These are phyloP conservation scores for Bibio marci DNA, from an alignment of 2,888 invertebrate genomes.

Conservation along the genomic window DNA sequence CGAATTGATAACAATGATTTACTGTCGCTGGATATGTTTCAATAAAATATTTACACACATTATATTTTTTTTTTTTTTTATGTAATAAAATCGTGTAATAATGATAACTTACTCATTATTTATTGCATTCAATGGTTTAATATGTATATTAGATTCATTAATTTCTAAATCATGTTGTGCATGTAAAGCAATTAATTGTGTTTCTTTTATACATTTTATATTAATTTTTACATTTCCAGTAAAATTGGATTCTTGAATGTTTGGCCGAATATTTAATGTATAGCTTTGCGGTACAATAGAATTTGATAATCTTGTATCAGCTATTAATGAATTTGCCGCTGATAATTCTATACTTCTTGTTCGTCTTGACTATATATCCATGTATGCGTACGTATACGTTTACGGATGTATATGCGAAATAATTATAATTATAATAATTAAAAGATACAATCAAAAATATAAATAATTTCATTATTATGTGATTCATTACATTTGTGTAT, in stretches of 20 bases:
- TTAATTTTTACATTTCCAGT: constrained; percentile 52
- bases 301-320: constrained; percentile 43
- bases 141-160: constrained; percentile 32
- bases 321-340: constrained; percentile 44
- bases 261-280: constrained; percentile 46
- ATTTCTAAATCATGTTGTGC: constrained; percentile 46
- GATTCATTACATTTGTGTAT: too few relatives aligned
- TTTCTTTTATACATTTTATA: constrained; percentile 42
- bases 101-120: background rate
- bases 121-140: constrained; percentile 20
- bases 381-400: too few relatives aligned
- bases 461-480: too few relatives aligned
- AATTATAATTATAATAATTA: too few relatives aligned
- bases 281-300: constrained; percentile 48
- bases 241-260: constrained; percentile 44
- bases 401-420: too few relatives aligned
- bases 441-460: too few relatives aligned
- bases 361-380: constrained; percentile 19
- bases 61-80: too few relatives aligned
- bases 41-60: too few relatives aligned
- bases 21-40: too few relatives aligned
- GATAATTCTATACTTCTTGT: constrained; percentile 53
- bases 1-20: constrained; percentile 16
- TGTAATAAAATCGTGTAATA: too few relatives aligned
- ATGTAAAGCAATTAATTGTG: constrained; percentile 46